phyloP scores from a whole-genome alignment of 2,797 vertebrate species.

The Takifugu ocellatus region DNA sequence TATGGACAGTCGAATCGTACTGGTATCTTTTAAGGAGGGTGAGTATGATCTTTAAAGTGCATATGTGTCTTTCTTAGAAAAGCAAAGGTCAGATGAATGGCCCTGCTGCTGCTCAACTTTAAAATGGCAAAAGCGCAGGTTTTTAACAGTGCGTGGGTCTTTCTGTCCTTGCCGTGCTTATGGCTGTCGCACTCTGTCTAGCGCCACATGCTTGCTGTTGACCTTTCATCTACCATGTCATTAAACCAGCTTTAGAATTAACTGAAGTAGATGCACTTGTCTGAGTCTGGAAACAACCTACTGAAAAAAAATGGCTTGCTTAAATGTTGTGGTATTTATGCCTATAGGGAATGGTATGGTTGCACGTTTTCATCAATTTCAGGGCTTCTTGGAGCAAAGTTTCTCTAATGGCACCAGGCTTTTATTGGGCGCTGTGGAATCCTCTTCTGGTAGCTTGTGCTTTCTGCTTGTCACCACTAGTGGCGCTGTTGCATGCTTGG shows the following conservation, averaged over 20 bases:
- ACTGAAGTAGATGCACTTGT: conserved; percentile 33
- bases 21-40: conserved; percentile 90
- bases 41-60: conserved; percentile 54
- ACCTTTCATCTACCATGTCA: conserved; percentile 24
- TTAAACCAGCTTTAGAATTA: conserved; percentile 11
- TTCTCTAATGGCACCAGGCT: conserved; percentile 42
- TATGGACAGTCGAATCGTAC: conserved; percentile 79
- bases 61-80: conserved; percentile 23
- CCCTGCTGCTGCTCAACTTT: conserved; percentile 16
- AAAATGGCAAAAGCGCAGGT: conserved; percentile 15
- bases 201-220: conserved; percentile 43
- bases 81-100: conserved; percentile 15
- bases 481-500: conserved; percentile 46
- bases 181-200: conserved; percentile 21
- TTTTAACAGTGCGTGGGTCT: conserved; percentile 13
- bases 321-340: conserved; percentile 18
- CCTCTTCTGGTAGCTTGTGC: conserved; percentile 34
- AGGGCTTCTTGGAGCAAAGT: conserved; percentile 25
- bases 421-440: conserved; percentile 35
- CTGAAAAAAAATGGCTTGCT: conserved; percentile 7
- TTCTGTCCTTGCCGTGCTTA: conserved; percentile 12
- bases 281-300: background rate
- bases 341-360: conserved; percentile 13
- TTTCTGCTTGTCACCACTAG: conserved; percentile 26
- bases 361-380: conserved; percentile 51